phyloP scores from a whole-genome alignment of 2,797 vertebrate species.

The Octomys mimax region DNA sequence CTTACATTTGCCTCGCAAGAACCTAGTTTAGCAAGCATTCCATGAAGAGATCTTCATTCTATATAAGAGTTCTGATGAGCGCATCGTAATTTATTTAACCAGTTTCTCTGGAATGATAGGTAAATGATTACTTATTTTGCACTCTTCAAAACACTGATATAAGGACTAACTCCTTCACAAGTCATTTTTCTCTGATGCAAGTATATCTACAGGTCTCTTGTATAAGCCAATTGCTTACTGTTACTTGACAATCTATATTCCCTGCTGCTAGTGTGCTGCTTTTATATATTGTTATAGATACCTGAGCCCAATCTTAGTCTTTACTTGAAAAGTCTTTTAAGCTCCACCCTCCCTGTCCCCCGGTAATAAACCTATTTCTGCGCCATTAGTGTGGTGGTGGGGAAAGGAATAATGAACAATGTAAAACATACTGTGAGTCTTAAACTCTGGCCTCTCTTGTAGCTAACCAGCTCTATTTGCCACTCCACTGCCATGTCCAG shows the following conservation, averaged over 20 bases:
- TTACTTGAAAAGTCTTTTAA: background rate
- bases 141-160: background rate
- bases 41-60: background rate
- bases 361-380: background rate
- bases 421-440: background rate
- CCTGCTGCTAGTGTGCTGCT: background rate
- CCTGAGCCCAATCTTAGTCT: background rate
- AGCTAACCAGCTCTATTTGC: background rate
- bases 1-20: background rate
- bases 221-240: background rate
- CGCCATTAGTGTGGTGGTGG: background rate
- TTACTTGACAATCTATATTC: background rate
- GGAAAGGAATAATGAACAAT: background rate
- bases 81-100: background rate
- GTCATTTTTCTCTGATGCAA: background rate
- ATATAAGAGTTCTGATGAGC: background rate
- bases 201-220: background rate
- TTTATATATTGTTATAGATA: background rate
- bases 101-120: background rate
- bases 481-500: background rate
- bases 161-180: background rate
- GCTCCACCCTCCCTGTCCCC: background rate
- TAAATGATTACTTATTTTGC: conserved; percentile 14
- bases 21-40: background rate
- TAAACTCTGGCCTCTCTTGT: background rate